Evolutionary conservation across 2,888 invertebrate genomes (phyloP).

Genomic region (Drosophila formosana): DNA sequence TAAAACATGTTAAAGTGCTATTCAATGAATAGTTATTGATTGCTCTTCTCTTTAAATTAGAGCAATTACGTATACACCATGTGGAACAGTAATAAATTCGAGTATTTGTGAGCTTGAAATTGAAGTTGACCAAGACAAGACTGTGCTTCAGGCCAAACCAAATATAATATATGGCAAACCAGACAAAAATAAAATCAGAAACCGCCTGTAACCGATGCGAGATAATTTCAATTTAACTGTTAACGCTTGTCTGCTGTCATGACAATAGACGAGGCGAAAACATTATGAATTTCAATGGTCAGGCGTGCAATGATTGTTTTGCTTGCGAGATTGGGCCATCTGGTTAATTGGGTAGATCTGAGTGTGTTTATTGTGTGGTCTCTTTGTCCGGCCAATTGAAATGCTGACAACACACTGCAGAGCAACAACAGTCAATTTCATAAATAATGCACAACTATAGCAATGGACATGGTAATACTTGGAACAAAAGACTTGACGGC

Average conservation of each 20-base stretch:
- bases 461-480: neutral
- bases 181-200: slow-evolving; percentile 1
- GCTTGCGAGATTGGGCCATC: neutral
- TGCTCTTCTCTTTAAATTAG: slow-evolving; percentile 9
- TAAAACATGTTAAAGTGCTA: neutral
- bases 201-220: slow-evolving; percentile 2
- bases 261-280: slow-evolving; percentile 14
- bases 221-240: slow-evolving; percentile 11
- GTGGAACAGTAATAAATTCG: slow-evolving; percentile 14
- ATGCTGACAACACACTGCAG: slow-evolving; percentile 4
- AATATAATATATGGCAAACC: no score
- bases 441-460: slow-evolving; percentile 6
- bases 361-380: slow-evolving; percentile 15
- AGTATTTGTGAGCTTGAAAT: neutral
- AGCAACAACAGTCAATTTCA: slow-evolving; percentile 1
- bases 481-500: slow-evolving; percentile 5
- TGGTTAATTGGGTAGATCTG: slow-evolving; percentile 15
- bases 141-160: no score
- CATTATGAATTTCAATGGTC: slow-evolving; percentile 10
- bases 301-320: neutral
- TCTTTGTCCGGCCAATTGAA: slow-evolving; percentile 6
- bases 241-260: slow-evolving; percentile 21
- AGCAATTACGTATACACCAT: slow-evolving; percentile 13
- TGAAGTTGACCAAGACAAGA: neutral
- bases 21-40: slow-evolving; percentile 12